These are phyloP conservation scores for Jacana jacana DNA, from an alignment of 2,113 vertebrate genomes.

Conservation along the genomic window DNA sequence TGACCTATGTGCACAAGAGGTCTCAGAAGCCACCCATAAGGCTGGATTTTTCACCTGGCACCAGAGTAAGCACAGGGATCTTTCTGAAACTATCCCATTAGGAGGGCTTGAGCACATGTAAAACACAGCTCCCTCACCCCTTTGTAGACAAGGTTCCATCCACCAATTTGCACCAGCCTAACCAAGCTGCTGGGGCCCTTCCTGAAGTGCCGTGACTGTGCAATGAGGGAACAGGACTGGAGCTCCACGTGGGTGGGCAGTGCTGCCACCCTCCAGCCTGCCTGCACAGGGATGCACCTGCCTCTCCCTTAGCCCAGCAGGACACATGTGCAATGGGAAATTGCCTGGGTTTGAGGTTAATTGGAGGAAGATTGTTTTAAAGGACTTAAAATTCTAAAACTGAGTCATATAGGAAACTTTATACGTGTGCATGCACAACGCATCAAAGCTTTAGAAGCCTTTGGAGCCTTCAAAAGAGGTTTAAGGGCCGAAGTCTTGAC, in stretches of 20 bases:
- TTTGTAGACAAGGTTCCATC: not conserved
- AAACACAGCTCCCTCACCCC: not conserved
- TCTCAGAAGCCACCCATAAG: not conserved
- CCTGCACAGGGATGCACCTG: not conserved
- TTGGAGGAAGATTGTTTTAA: not conserved
- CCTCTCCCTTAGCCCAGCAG: not conserved
- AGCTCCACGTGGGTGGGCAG: not conserved
- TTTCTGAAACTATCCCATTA: not conserved
- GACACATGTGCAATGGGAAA: not conserved
- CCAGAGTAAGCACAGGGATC: not conserved
- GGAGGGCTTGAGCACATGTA: not conserved
- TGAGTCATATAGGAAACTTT: not conserved
- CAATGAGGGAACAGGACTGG: not conserved
- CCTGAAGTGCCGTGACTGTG: not conserved
- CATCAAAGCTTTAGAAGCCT: not conserved
- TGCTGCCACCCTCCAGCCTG: not conserved
- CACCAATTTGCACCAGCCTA: not conserved
- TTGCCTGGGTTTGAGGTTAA: not conserved
- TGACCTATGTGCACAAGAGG: not conserved
- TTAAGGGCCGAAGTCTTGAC: not conserved
- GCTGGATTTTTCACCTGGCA: not conserved
- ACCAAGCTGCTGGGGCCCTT: not conserved
- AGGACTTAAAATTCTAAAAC: not conserved
- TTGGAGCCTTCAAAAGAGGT: not conserved
- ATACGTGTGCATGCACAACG: not conserved